Base-by-base conservation (phyloP, 2,888 invertebrate species). In the Oscheius sp. region DNA sequence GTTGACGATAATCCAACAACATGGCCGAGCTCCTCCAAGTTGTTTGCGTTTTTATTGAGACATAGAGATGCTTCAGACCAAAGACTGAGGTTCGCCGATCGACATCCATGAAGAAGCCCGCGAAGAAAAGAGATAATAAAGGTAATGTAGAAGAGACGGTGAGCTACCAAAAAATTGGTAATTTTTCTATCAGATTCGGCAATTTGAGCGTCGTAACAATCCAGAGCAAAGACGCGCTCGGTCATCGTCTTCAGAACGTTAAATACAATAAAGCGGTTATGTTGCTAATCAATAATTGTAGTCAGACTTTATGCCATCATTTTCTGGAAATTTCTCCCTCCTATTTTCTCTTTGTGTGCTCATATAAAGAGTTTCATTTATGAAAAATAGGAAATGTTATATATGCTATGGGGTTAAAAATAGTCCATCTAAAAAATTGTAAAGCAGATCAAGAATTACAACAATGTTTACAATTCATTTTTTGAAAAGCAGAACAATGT, bases 21-120 rank as follows among this genome's bases (percentile, higher is more conserved):
- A 27, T 57, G 55, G 34, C 66, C 66, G 4, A 46, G 39, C 34
- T 23, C 66, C 2, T 66, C 66, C 12, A 66, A 34, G 57, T 52
- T 33, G 27, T n/a, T n/a, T n/a, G n/a, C 4, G 25, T 52, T n/a
- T 52, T 55, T 31, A 31, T 55, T 17, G 10, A 17, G 10, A 15
- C 29, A 37, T 12, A 5, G 15, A 53, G 29, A 3, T 3, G 29
- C 20, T 17, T 39, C 34, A 65, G 52, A n/a, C 1, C 52, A 5
- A 25, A n/a, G 0, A 34, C 34, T 20, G 58, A 58, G 42, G 27
- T 61, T 8, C 25, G 17, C 6, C 25, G 61, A 1, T 15, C 61
- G 3, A 61, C 45, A 25, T 61, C 61, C n/a, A 61, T 61, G 61
- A 61, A 20, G 17, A 61, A 45, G n/a, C 42, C 61, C 8, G 15